Conservation (phyloP, 2,113 vertebrate genomes). For the Trogon surrucura region DNA sequence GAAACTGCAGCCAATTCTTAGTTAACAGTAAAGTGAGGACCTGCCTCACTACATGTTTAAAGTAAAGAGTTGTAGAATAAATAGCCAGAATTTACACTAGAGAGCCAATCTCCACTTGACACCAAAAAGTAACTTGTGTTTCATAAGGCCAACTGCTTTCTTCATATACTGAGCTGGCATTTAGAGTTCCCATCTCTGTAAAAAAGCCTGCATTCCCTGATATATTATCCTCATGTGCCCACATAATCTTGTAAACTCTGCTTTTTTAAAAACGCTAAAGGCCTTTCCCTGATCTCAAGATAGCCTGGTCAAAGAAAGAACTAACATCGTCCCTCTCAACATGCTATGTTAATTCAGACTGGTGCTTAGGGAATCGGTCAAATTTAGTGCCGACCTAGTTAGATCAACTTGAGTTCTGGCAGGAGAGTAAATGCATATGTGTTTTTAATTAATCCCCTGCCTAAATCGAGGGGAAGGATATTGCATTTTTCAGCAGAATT, state of each 20-base stretch:
- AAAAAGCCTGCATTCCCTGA: not conserved
- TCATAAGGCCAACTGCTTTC: not conserved
- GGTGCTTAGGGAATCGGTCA: not conserved
- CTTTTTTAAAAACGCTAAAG: constrained; percentile 24
- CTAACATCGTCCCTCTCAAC: not conserved
- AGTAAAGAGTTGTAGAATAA: not conserved
- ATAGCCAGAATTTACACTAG: not conserved
- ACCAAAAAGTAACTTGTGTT: not conserved
- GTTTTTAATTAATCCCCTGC: constrained; percentile 58
- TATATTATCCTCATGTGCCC: not conserved
- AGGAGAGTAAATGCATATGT: not conserved
- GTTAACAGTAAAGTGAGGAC: not conserved
- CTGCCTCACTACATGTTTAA: not conserved
- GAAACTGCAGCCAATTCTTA: not conserved
- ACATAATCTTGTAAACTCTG: not conserved
- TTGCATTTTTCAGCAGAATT: constrained; percentile 63
- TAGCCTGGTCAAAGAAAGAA: not conserved
- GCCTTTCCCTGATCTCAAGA: not conserved
- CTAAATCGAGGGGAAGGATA: constrained; percentile 31
- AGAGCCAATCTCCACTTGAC: not conserved
- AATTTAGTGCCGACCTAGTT: not conserved
- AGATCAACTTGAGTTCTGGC: constrained; percentile 5
- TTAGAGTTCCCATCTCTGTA: not conserved
- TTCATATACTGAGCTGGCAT: constrained; percentile 25
- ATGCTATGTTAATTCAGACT: not conserved